Conservation (phyloP, 2,888 invertebrate genomes). For the Charanyca ferruginea region DNA sequence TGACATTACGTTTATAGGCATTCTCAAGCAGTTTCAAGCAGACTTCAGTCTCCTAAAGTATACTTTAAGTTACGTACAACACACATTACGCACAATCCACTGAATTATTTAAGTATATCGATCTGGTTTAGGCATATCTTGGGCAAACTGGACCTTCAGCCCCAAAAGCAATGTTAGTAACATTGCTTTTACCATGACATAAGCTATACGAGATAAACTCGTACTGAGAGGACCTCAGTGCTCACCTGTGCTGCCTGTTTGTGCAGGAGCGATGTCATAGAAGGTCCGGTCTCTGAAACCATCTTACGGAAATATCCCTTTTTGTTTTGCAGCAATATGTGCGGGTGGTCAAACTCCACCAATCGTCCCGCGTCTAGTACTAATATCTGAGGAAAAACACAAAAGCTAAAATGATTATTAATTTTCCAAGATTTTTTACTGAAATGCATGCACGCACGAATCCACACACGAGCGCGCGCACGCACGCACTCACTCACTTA, state of each 20-base stretch:
- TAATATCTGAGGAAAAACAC: slow-evolving; percentile 83
- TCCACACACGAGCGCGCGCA: no score
- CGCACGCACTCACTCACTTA: no score
- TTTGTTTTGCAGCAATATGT: slow-evolving; percentile 90
- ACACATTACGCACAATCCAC: background rate
- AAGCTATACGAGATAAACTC: background rate
- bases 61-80: background rate
- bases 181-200: background rate
- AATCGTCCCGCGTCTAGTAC: slow-evolving; percentile 92
- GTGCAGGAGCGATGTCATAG: slow-evolving; percentile 91
- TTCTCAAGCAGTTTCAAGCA: no score
- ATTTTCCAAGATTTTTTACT: no score
- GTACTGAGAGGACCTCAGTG: background rate
- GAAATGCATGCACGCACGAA: no score
- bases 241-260: slow-evolving; percentile 92
- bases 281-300: slow-evolving; percentile 92
- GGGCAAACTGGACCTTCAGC: no score
- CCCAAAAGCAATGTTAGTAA: no score
- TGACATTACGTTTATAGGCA: no score
- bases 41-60: no score
- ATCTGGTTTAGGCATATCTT: no score
- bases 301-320: slow-evolving; percentile 91
- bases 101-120: background rate
- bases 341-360: slow-evolving; percentile 94
- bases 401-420: background rate